These are phyloP conservation scores for Lordiphosa stackelbergi DNA, from an alignment of 1,140 invertebrate genomes.

Conservation along the genomic window DNA sequence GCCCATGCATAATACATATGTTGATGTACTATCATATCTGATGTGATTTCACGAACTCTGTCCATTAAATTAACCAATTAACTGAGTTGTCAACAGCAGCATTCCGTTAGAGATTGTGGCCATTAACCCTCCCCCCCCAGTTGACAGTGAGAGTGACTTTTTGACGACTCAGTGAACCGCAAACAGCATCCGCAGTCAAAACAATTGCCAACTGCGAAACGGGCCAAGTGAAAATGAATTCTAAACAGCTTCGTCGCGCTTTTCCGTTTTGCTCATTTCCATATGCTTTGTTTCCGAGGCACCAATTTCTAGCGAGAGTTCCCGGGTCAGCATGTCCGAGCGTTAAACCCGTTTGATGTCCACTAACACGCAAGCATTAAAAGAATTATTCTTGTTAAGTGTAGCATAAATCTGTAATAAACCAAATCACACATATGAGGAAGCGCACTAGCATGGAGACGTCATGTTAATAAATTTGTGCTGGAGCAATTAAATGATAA, in stretches of 20 bases:
- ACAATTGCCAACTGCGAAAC: constrained; percentile 22
- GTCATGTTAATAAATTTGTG: constrained; percentile 43
- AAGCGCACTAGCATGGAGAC: background rate
- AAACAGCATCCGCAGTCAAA: background rate
- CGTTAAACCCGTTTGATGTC: constrained; percentile 32
- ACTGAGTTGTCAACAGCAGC: no score
- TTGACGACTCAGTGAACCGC: constrained; percentile 1
- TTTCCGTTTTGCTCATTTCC: constrained; percentile 2
- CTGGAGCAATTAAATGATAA: constrained; percentile 15
- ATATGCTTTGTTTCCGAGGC: constrained; percentile 29
- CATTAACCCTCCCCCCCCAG: no score
- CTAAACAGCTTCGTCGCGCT: background rate
- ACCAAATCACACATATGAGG: constrained; percentile 13
- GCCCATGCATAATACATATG: no score
- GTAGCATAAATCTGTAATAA: constrained; percentile 37
- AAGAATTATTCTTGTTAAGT: constrained; percentile 44
- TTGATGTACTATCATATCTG: background rate
- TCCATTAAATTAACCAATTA: no score
- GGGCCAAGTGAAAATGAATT: constrained; percentile 21
- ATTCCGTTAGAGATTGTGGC: no score
- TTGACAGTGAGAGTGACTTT: no score
- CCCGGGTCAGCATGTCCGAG: constrained; percentile 6
- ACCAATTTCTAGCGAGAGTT: constrained; percentile 29
- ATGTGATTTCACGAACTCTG: background rate
- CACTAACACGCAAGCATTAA: constrained; percentile 11